Base-by-base conservation (phyloP, 2,797 vertebrate species). In the Monodelphis domestica region DNA sequence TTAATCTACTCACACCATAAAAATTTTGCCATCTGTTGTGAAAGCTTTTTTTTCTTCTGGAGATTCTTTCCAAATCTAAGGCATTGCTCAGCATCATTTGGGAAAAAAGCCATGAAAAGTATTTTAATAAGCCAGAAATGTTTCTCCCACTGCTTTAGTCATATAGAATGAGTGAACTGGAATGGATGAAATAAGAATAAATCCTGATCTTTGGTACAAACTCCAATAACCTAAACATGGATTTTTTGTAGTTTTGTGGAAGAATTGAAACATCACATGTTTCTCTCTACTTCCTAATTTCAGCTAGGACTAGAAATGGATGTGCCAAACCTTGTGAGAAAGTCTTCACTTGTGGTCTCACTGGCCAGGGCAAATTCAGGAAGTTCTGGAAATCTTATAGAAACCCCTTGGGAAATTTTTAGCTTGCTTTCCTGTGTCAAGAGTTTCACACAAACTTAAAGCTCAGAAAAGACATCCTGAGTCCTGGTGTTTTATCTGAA, bases 391-490 rank as follows among this genome's bases (percentile, higher is more conserved):
- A 97, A 97, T 92, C 96, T 96, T 5, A 0, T 45, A 97, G 97
- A 97, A 97, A 87, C 97, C 97, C 97, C 97, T 96, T 91, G 97
- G 97, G 97, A 95, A 97, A 97, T 90, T 97, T 97, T 94, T 91
- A 95, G 94, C 95, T 97, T 94, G 91, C 56, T 96, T 94, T 96
- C 97, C 96, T 95, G 54, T 92, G 89, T 91, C 50, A 53, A 89
- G 93, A 57, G 92, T 94, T 96, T 94, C 87, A 95, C 93, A 95
- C 88, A 89, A 54, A 89, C 57, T 52, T 63, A 91, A 95, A 87
- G 87, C 95, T 96, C 89, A 93, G 89, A 95, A 57, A 12, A 55
- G 91, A 88, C 93, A 95, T 90, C 87, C 95, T 93, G 88, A 30
- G 56, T 92, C 59, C 21, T 56, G 1, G 89, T n/a, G 50, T 84